Evolutionary conservation across 2,888 invertebrate species (phyloP).

Genomic region (Agrenia bidenticulata): DNA sequence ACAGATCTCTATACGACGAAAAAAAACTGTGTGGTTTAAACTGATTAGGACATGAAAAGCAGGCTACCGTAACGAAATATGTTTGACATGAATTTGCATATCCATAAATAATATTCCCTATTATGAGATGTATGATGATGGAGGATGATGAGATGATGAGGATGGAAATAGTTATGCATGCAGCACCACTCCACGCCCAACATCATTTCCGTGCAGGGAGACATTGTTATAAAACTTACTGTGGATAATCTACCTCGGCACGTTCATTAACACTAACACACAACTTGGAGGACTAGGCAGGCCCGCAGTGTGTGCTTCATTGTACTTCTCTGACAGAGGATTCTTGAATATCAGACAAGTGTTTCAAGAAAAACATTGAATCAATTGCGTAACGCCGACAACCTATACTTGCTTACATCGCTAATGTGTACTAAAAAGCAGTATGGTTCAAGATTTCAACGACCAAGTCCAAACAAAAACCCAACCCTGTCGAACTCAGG

Average conservation of each 20-base stretch:
- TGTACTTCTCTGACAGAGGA: too few species aligned
- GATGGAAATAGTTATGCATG: slow-evolving; percentile 11
- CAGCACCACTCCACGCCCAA: slow-evolving; percentile 25
- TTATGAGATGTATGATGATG: not conserved
- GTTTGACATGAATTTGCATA: slow-evolving; percentile 30
- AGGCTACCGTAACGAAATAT: slow-evolving; percentile 33
- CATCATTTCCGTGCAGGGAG: slow-evolving; percentile 26
- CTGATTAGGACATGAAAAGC: slow-evolving; percentile 17
- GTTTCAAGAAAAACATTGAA: too few species aligned
- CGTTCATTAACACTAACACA: slow-evolving; percentile 13
- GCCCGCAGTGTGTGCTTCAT: too few species aligned
- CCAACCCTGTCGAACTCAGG: too few species aligned
- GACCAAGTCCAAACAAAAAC: too few species aligned
- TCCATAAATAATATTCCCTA: slow-evolving; percentile 25
- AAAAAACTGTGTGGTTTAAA: not conserved
- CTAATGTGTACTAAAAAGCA: too few species aligned
- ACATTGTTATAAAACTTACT: slow-evolving; percentile 13
- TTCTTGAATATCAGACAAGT: too few species aligned
- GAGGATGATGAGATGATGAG: slow-evolving; percentile 2
- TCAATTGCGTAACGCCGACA: too few species aligned
- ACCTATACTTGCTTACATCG: too few species aligned
- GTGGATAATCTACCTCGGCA: slow-evolving; percentile 15
- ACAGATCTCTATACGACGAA: not conserved
- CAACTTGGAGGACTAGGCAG: too few species aligned
- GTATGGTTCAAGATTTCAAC: too few species aligned